A percentile compares a stretch with the other conserved stretches of the same genome.
Evolutionary conservation across 2,797 vertebrate species (phyloP).

Genomic region (Hyperoplus immaculatus): DNA sequence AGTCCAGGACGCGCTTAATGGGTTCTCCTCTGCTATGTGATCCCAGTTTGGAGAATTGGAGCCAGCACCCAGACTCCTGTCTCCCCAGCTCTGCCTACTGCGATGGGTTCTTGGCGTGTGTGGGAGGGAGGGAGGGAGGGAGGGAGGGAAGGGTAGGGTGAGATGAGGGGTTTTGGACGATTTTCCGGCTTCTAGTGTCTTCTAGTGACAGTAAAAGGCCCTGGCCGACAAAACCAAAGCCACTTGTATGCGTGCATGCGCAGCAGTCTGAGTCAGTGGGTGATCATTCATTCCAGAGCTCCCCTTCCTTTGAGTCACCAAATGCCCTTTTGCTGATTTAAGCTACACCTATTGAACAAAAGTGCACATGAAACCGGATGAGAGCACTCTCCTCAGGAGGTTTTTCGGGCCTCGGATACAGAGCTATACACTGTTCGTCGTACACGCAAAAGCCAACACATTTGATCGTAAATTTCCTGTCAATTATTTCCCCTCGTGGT

Average conservation of each 20-base stretch:
- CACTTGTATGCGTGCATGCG: slow-evolving; percentile 38
- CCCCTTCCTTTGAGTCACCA: slow-evolving; percentile 65
- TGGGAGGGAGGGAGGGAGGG: slow-evolving; percentile 1
- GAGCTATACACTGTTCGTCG: too few relatives aligned
- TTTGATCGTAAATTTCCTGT: slow-evolving; percentile 33
- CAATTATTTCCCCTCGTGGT: slow-evolving; percentile 46
- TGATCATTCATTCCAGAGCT: slow-evolving; percentile 50
- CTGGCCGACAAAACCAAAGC: slow-evolving; percentile 41
- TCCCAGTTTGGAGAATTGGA: slow-evolving; percentile 77
- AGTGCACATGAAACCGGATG: slow-evolving; percentile 15
- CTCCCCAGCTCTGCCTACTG: slow-evolving; percentile 53
- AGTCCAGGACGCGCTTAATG: slow-evolving; percentile 82
- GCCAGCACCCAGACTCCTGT: slow-evolving; percentile 81
- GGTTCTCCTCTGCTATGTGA: slow-evolving; percentile 71
- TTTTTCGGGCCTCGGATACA: too few relatives aligned
- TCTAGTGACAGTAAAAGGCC: slow-evolving; percentile 29
- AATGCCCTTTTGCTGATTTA: slow-evolving; percentile 35
- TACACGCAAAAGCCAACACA: slow-evolving; percentile 10
- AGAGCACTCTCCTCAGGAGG: not conserved
- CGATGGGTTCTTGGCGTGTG: slow-evolving; percentile 30
- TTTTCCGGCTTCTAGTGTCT: slow-evolving; percentile 34
- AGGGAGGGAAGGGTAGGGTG: slow-evolving; percentile 1
- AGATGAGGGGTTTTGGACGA: slow-evolving; percentile 3
- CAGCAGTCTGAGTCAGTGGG: slow-evolving; percentile 57
- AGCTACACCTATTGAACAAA: slow-evolving; percentile 21